Conservation (phyloP, 2,797 vertebrate species). For the Amphiprion clarkii region DNA sequence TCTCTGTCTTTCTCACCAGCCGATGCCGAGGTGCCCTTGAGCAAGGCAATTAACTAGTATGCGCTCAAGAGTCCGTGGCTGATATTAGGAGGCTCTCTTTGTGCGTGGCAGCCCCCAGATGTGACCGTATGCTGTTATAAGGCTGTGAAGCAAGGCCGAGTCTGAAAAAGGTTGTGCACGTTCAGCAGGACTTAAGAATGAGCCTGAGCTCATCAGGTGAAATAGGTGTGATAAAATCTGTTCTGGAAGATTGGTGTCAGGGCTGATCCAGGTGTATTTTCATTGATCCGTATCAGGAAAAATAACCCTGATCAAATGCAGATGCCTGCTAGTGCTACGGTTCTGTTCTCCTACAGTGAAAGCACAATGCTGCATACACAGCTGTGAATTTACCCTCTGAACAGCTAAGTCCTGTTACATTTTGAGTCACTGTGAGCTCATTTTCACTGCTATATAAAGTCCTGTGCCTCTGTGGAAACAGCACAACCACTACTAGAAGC, state of each 20-base stretch:
- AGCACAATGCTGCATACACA: neutral
- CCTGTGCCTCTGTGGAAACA: too few relatives aligned
- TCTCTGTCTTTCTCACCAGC: conserved; percentile 25
- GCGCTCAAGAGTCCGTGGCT: conserved; percentile 38
- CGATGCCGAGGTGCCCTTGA: conserved; percentile 66
- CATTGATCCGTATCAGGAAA: neutral
- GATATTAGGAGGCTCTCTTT: conserved; percentile 24
- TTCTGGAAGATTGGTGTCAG: neutral
- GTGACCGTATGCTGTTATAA: conserved; percentile 3
- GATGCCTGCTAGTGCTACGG: conserved; percentile 1
- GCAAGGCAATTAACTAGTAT: conserved; percentile 69
- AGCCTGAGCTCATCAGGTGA: neutral
- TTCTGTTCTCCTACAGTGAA: neutral
- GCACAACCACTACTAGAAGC: too few relatives aligned
- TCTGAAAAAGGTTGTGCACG: neutral
- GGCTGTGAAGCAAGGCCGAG: conserved; percentile 3
- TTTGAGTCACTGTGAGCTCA: too few relatives aligned
- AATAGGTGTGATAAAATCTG: neutral
- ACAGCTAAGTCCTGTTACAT: too few relatives aligned
- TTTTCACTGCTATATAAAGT: too few relatives aligned
- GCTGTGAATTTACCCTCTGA: neutral
- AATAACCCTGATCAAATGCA: neutral
- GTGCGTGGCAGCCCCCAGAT: conserved; percentile 23
- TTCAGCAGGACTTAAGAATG: conserved; percentile 4
- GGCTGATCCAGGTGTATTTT: neutral